These are phyloP conservation scores for Ditylenchus dipsaci DNA, from an alignment of 1,140 invertebrate species.

Conservation along the genomic window DNA sequence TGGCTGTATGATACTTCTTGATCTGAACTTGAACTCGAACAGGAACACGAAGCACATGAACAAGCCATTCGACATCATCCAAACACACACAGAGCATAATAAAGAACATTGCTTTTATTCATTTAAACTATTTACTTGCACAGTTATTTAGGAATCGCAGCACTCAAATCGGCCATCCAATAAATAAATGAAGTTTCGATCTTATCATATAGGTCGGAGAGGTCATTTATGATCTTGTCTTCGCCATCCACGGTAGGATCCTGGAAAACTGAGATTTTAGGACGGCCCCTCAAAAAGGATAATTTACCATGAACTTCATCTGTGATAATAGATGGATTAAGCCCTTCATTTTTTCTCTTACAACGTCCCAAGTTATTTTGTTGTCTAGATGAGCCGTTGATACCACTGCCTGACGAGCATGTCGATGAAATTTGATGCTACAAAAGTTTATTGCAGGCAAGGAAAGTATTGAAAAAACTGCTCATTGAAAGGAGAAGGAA, in stretches of 20 bases:
- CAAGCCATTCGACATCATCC: too few species aligned
- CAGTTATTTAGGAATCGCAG: too few species aligned
- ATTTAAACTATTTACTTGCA: too few species aligned
- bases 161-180: too few species aligned
- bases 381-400: conserved; percentile 95
- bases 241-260: conserved; percentile 96
- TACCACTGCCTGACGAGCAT: conserved; percentile 92
- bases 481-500: neutral
- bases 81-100: too few species aligned
- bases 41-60: too few species aligned
- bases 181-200: conserved; percentile 79
- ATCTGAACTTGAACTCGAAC: too few species aligned
- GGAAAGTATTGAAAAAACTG: neutral
- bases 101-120: too few species aligned
- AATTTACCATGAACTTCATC: conserved; percentile 94
- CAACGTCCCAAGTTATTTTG: conserved; percentile 89
- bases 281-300: neutral
- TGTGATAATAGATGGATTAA: conserved; percentile 93
- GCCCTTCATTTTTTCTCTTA: conserved; percentile 89
- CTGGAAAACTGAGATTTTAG: conserved; percentile 61
- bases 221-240: conserved; percentile 89
- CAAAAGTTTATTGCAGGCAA: neutral
- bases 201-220: conserved; percentile 86
- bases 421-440: conserved; percentile 87
- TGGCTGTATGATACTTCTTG: too few species aligned